A percentile compares a stretch with the other conserved stretches of the same genome.
phyloP scores from a whole-genome alignment of 2,113 vertebrate species.

The Labrus mixtus region DNA sequence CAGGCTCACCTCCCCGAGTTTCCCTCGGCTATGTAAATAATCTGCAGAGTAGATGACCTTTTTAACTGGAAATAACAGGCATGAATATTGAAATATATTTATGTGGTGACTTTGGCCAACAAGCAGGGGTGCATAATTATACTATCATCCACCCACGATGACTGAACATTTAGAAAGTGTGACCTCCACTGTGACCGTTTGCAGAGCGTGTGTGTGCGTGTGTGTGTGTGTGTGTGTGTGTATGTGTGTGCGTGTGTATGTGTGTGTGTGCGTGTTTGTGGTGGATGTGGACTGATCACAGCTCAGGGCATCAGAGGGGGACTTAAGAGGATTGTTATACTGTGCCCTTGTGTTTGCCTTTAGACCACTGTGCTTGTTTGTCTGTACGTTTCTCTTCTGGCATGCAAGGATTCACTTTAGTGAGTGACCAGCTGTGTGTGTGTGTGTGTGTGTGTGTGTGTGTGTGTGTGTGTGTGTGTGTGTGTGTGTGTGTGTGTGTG shows the following conservation, averaged over 20 bases:
- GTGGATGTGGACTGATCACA: constrained; percentile 49
- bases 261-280: too few relatives aligned
- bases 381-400: constrained; percentile 6
- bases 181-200: constrained; percentile 34
- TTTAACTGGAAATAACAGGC: constrained; percentile 57
- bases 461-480: too few relatives aligned
- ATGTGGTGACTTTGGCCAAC: constrained; percentile 55
- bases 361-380: constrained; percentile 39
- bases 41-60: constrained; percentile 53
- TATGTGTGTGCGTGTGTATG: too few relatives aligned
- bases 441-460: too few relatives aligned
- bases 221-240: too few relatives aligned
- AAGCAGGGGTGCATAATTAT: constrained; percentile 49
- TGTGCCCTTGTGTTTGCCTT: constrained; percentile 50
- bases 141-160: constrained; percentile 34
- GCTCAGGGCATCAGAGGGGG: constrained; percentile 44
- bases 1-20: constrained; percentile 26
- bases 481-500: too few relatives aligned
- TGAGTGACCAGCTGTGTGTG: constrained; percentile 14
- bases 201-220: not conserved
- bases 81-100: constrained; percentile 68
- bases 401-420: constrained; percentile 3
- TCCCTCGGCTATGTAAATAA: constrained; percentile 59
- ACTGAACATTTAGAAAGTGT: constrained; percentile 25
- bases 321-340: constrained; percentile 59